Conservation (phyloP, 2,797 vertebrate genomes). For the Neosilurus mollespiculum region DNA sequence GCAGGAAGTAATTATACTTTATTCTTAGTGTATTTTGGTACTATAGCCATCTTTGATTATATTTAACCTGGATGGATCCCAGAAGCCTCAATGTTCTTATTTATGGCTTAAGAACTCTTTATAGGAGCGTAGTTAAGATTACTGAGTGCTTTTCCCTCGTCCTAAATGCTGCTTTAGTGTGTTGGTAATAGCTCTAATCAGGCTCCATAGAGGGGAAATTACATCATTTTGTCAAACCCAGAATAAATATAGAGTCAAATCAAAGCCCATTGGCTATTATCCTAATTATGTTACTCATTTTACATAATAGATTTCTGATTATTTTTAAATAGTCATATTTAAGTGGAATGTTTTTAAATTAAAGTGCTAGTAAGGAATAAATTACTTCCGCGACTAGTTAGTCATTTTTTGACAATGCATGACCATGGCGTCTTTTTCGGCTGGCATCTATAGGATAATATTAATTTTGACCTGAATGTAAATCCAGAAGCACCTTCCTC, state of each 20-base stretch:
- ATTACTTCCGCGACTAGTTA: neutral
- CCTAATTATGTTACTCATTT: neutral
- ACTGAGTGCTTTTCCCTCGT: neutral
- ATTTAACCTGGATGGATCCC: neutral
- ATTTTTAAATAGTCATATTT: constrained; percentile 3
- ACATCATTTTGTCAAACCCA: constrained; percentile 36
- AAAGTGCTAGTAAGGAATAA: neutral
- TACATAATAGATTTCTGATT: constrained; percentile 9
- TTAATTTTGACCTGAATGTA: neutral
- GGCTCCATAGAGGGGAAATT: constrained; percentile 16
- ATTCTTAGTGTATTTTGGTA: neutral
- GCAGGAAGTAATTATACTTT: neutral
- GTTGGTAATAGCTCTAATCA: constrained; percentile 47
- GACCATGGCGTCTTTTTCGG: neutral
- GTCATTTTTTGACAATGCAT: neutral
- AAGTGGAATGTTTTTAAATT: neutral
- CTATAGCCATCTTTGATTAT: constrained; percentile 7
- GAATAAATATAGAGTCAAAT: constrained; percentile 19
- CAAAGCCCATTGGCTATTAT: neutral
- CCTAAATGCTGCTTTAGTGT: constrained; percentile 18
- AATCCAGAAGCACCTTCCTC: neutral
- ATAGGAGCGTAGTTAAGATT: neutral
- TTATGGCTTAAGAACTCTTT: constrained; percentile 32
- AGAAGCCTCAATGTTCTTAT: neutral
- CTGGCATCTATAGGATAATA: neutral